Percentiles rank a stretch among this genome's conserved stretches.
Evolutionary conservation across 2,113 vertebrate genomes (phyloP).

Genomic region (Pterophyllum scalare): DNA sequence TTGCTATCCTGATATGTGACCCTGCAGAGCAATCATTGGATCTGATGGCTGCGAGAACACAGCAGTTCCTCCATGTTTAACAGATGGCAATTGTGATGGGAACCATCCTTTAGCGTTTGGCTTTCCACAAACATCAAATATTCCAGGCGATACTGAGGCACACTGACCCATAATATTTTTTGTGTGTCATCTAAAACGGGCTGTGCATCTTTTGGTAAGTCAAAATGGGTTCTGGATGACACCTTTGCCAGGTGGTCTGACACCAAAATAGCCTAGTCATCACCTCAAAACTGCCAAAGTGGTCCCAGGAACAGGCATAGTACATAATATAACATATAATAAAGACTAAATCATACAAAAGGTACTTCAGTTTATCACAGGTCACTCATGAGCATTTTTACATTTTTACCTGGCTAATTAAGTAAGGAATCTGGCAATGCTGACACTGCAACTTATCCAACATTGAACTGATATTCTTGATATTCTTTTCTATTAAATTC

Average conservation of each 20-base stretch:
- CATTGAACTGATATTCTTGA: not conserved
- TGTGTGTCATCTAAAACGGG: not conserved
- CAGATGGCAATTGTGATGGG: slow-evolving; percentile 43
- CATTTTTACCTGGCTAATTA: not conserved
- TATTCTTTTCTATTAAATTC: not conserved
- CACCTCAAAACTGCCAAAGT: not conserved
- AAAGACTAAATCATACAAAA: not conserved
- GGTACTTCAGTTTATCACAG: not conserved
- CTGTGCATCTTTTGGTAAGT: not conserved
- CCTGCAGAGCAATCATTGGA: slow-evolving; percentile 53
- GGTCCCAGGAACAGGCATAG: not conserved
- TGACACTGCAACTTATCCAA: not conserved
- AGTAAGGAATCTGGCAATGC: not conserved
- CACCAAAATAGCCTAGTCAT: not conserved
- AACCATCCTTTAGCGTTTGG: slow-evolving; percentile 9
- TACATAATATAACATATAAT: not conserved
- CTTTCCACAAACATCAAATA: not conserved
- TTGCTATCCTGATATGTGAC: slow-evolving; percentile 39
- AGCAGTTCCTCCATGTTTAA: slow-evolving; percentile 38
- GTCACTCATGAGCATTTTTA: not conserved
- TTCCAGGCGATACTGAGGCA: not conserved
- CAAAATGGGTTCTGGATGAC: not conserved
- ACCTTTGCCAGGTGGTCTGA: not conserved
- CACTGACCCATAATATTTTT: not conserved
- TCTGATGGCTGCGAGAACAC: slow-evolving; percentile 43